Conservation (phyloP, 2,888 invertebrate genomes). For the Lasius platythorax region DNA sequence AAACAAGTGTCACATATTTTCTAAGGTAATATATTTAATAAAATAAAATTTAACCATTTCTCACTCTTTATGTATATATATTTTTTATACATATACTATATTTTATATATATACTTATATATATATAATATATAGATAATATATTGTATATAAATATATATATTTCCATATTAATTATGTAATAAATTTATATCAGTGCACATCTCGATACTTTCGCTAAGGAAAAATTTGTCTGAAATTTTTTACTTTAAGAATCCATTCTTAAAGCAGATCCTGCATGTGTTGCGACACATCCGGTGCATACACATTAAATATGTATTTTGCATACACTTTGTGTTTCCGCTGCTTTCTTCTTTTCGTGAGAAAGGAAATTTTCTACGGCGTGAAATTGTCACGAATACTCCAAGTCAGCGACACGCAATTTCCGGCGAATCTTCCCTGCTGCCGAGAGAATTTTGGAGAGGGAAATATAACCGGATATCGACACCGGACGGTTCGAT, state of each 20-base stretch:
- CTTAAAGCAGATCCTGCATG: not conserved
- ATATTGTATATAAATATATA: too few species aligned
- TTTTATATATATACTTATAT: too few species aligned
- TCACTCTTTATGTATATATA: not conserved
- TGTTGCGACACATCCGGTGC: not conserved
- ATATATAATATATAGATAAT: too few species aligned
- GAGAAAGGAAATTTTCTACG: not conserved
- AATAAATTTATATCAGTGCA: not conserved
- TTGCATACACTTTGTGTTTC: not conserved
- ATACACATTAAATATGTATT: not conserved
- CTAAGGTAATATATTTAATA: not conserved
- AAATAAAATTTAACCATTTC: not conserved
- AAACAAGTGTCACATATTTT: not conserved
- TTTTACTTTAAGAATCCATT: not conserved
- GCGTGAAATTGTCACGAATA: slow-evolving; percentile 43
- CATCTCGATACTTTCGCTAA: not conserved
- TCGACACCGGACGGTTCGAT: slow-evolving; percentile 28
- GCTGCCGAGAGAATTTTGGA: not conserved
- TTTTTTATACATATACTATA: too few species aligned
- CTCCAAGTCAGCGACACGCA: slow-evolving; percentile 27
- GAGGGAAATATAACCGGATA: slow-evolving; percentile 36
- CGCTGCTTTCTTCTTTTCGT: not conserved
- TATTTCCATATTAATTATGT: not conserved
- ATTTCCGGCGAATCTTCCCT: slow-evolving; percentile 39
- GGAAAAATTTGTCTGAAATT: not conserved